Evolutionary conservation across 1,140 invertebrate species (phyloP).

Genomic region (Ptiloglossa arizonensis): DNA sequence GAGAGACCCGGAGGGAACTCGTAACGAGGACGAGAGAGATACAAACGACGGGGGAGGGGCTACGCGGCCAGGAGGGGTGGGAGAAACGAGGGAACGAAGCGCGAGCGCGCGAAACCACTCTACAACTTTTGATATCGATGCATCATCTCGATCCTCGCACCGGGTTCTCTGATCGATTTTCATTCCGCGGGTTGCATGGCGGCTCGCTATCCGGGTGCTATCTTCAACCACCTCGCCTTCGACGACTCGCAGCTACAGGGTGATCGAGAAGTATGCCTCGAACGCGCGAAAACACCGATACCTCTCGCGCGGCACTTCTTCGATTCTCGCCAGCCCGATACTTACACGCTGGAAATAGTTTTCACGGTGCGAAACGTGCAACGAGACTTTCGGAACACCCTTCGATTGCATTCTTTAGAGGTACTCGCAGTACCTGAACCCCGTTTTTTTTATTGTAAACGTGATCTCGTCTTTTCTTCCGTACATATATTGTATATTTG

Average conservation of each 20-base stretch:
- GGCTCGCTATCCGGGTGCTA: constrained; percentile 76
- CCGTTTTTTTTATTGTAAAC: too few relatives aligned
- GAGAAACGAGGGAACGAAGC: constrained; percentile 51
- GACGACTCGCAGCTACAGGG: constrained; percentile 68
- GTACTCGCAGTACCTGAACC: too few relatives aligned
- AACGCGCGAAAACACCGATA: background rate
- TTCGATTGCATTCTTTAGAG: too few relatives aligned
- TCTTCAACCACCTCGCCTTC: constrained; percentile 74
- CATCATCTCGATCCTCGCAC: constrained; percentile 80
- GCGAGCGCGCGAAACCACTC: constrained; percentile 77
- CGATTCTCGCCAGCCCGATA: too few relatives aligned
- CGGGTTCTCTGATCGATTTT: constrained; percentile 80
- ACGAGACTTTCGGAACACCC: too few relatives aligned
- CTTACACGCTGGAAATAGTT: too few relatives aligned
- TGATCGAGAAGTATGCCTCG: constrained; percentile 60
- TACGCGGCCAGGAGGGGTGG: constrained; percentile 45
- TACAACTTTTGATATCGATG: constrained; percentile 81
- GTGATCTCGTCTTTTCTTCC: too few relatives aligned
- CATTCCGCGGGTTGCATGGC: constrained; percentile 78
- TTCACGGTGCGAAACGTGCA: too few relatives aligned
- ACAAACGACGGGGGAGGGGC: constrained; percentile 46
- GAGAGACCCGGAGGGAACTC: too few relatives aligned
- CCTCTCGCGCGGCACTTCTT: background rate
- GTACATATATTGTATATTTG: too few relatives aligned
- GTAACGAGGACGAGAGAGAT: too few relatives aligned